Base-by-base conservation (phyloP, 2,113 vertebrate genomes). In the Acrocephalus kingi region DNA sequence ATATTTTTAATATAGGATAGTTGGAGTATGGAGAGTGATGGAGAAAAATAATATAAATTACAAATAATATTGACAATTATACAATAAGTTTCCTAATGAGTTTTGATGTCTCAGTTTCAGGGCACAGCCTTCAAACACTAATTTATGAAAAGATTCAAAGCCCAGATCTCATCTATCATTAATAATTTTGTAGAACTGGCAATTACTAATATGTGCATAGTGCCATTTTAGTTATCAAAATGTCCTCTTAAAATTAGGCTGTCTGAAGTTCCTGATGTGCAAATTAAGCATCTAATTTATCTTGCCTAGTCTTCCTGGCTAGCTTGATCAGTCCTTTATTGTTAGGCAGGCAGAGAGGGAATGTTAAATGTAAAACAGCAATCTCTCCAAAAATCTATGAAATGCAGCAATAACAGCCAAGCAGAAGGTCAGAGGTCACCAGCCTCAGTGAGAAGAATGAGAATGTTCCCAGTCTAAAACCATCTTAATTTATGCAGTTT, bases 241-340 rank as follows among this genome's bases (percentile, higher is more conserved):
- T 94, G 95, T 97, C 96, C 73, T 95, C 94, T 96, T 92, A 88
- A 97, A 98, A 98, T 98, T 97, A 98, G 96, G 81, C 94, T 97
- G 93, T 94, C 97, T 97, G 86, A 93, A 96, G 91, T 77, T 95
- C 68, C 93, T 96, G 91, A 92, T 84, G 56, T 97, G 96, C 94
- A 97, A 97, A 98, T 98, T 97, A 97, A 97, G 93, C 90, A 93
- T 88, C 90, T 97, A 97, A 97, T 98, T 98, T 97, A 97, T 97
- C 93, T 97, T 97, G 92, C 93, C 93, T 90, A 67, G 78, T 80
- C 84, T 96, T 94, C 55, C 67, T 35, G 27, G 74, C 94, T 96
- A 69, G 71, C 74, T 96, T 94, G 94, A 97, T 97, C 92, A 84
- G 93, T 87, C 55, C 85, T 95, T 84, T 87, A 75, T 68, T 71